Evolutionary conservation across 2,113 vertebrate genomes (phyloP).

Genomic region (Cairina moschata): DNA sequence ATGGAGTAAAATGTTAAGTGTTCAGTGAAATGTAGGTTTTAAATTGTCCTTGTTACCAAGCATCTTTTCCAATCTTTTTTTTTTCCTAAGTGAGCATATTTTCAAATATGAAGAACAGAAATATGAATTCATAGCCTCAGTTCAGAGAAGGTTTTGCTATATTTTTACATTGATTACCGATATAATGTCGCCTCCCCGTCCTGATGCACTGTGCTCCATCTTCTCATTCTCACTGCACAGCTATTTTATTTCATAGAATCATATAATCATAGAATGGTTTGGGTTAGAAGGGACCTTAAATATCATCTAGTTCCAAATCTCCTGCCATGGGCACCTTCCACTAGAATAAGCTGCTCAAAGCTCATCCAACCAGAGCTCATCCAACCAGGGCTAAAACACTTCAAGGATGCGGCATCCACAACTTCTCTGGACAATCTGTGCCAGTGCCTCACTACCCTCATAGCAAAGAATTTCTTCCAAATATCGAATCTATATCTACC

Average conservation of each 20-base stretch:
- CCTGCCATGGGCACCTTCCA: too few species aligned
- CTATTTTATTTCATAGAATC: not conserved
- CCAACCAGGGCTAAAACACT: too few species aligned
- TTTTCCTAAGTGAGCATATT: not conserved
- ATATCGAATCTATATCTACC: too few species aligned
- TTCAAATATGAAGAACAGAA: not conserved
- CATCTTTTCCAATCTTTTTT: not conserved
- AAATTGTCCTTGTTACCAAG: slow-evolving; percentile 4
- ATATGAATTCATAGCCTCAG: not conserved
- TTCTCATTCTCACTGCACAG: not conserved
- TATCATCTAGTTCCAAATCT: too few species aligned
- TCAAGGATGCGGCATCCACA: too few species aligned
- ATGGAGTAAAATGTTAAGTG: not conserved
- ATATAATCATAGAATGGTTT: too few species aligned
- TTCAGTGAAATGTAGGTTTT: slow-evolving; percentile 18
- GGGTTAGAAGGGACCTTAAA: too few species aligned
- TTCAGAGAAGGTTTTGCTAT: not conserved
- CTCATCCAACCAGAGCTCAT: too few species aligned
- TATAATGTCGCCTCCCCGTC: not conserved
- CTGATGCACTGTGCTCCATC: not conserved
- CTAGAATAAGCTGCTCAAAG: too few species aligned
- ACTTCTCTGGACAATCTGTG: too few species aligned
- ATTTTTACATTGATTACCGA: not conserved
- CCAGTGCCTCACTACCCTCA: too few species aligned
- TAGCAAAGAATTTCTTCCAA: too few species aligned